Conservation (phyloP, 2,113 vertebrate species). For the Alethe diademata region DNA sequence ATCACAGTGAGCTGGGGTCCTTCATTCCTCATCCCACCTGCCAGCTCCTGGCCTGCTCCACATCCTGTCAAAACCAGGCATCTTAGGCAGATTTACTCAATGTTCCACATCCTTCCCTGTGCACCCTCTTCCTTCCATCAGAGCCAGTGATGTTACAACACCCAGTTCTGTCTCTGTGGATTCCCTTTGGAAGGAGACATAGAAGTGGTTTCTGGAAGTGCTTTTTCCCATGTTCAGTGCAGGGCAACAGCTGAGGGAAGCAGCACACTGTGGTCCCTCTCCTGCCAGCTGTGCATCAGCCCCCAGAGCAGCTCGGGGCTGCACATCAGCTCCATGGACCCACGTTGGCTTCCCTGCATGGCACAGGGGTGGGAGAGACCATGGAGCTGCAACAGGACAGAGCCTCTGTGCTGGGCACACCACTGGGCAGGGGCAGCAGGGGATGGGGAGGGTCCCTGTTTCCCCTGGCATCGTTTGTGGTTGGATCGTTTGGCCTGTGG, state of each 20-base stretch:
- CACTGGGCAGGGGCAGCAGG: not conserved
- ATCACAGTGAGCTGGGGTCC: not conserved
- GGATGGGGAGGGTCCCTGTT: not conserved
- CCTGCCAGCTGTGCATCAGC: not conserved
- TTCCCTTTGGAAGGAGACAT: not conserved
- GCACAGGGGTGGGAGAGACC: not conserved
- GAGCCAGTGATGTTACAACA: not conserved
- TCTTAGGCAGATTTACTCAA: not conserved
- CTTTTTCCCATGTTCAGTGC: not conserved
- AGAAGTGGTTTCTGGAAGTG: not conserved
- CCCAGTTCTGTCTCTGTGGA: not conserved
- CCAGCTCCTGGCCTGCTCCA: not conserved
- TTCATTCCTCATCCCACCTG: not conserved
- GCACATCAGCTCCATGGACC: not conserved
- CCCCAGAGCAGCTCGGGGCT: not conserved
- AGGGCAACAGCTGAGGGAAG: not conserved
- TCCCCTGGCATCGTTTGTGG: not conserved
- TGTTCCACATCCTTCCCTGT: constrained; percentile 30
- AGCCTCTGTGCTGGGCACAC: not conserved
- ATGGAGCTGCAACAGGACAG: not conserved
- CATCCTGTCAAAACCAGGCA: not conserved
- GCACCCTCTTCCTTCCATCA: not conserved
- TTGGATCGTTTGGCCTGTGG: not conserved
- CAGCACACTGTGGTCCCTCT: not conserved
- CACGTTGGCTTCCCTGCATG: fast-evolving